Conservation (phyloP, 1,140 invertebrate genomes). For the Aphidius gifuensis region DNA sequence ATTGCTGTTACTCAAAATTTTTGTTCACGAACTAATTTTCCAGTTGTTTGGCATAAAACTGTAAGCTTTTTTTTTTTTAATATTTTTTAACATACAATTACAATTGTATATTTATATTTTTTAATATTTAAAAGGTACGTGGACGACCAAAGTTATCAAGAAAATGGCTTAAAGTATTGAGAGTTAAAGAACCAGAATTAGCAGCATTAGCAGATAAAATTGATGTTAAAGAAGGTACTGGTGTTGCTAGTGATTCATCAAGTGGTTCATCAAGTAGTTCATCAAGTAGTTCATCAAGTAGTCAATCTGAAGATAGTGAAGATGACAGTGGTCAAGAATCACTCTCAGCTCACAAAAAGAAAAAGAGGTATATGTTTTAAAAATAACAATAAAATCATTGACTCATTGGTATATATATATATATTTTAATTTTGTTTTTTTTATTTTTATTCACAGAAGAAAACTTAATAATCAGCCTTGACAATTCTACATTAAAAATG, state of each 20-base stretch:
- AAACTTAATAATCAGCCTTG: conserved; percentile 54
- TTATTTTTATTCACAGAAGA: conserved; percentile 49
- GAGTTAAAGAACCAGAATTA: conserved; percentile 76
- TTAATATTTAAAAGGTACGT: conserved; percentile 51
- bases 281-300: conserved; percentile 58
- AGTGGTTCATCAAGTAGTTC: conserved; percentile 87
- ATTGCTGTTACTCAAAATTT: conserved; percentile 99
- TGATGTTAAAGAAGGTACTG: conserved; percentile 82
- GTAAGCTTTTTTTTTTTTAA: conserved; percentile 50
- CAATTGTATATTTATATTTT: background rate
- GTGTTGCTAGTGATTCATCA: conserved; percentile 91
- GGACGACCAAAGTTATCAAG: conserved; percentile 91
- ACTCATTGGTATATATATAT: conserved; percentile 31
- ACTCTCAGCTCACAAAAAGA: conserved; percentile 83
- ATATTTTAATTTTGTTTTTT: conserved; percentile 38
- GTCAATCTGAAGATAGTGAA: conserved; percentile 64
- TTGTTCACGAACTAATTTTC: conserved; percentile 93
- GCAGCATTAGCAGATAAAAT: conserved; percentile 81
- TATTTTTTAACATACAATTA: conserved; percentile 4
- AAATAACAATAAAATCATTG: conserved; percentile 19
- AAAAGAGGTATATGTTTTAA: conserved; percentile 58
- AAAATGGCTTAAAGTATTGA: conserved; percentile 56
- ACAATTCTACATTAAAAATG: conserved; percentile 43
- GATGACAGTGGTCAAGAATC: conserved; percentile 84
- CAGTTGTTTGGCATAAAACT: conserved; percentile 97